Conservation (phyloP, 2,113 vertebrate species). For the Pygoscelis adeliae region DNA sequence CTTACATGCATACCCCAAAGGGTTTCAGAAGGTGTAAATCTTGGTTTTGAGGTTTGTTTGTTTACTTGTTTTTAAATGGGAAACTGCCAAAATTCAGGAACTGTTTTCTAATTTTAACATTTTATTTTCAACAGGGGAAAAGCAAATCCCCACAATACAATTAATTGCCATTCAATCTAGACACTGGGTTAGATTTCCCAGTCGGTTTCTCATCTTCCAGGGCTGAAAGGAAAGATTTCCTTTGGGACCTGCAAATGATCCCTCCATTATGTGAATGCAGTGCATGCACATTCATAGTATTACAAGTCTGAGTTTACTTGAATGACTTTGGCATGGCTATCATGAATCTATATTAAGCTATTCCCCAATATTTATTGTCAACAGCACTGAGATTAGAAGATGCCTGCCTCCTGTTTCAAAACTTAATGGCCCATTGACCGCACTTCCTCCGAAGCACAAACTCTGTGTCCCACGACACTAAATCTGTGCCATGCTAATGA, state of each 20-base stretch:
- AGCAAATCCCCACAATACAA: background rate
- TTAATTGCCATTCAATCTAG: conserved; percentile 37
- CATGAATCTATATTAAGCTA: background rate
- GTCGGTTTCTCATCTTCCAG: conserved; percentile 40
- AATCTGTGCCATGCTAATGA: conserved; percentile 54
- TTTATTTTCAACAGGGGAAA: conserved; percentile 23
- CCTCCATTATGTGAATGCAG: background rate
- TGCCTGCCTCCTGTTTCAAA: conserved; percentile 57
- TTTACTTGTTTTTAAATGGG: background rate
- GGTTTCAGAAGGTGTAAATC: background rate
- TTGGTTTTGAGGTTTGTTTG: background rate
- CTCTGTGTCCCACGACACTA: conserved; percentile 34
- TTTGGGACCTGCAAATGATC: background rate
- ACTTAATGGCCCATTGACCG: conserved; percentile 49
- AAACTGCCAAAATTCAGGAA: background rate
- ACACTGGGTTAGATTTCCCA: background rate
- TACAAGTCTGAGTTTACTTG: background rate
- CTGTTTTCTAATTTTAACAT: background rate
- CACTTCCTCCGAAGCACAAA: conserved; percentile 55
- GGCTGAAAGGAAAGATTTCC: conserved; percentile 55
- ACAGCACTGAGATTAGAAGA: conserved; percentile 29
- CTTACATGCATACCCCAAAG: background rate
- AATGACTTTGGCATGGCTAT: background rate
- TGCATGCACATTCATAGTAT: background rate
- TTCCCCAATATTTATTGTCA: conserved; percentile 55